Evolutionary conservation across 2,113 vertebrate species (phyloP), one percentile per base, ranked within the genome.

Genomic region (Aegithalos caudatus): DNA sequence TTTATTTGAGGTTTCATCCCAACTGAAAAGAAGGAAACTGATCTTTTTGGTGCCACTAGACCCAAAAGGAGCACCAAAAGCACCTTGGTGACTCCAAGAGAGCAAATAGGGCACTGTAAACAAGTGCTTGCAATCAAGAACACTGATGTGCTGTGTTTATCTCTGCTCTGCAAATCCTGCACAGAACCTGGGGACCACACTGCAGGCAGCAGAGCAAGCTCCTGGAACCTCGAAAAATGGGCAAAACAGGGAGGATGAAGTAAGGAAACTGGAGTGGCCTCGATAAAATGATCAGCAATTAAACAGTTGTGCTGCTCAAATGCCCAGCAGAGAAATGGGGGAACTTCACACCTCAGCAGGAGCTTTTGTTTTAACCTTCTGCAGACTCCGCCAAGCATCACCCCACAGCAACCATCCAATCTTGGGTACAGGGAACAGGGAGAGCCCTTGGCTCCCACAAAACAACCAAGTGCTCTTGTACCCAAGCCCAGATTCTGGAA

Each of bases 131-230:
- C 74, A 51, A 48, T 33, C 54, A 62, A 27, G 27, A 88, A 7
- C 5, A 19, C 23, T 4, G 56, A 77, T 54, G 56, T 28, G 54
- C 73, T 86, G 47, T 31, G 83, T 11, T 78, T 11, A 31, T 33
- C 50, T 82, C 62, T 88, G 73, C 72, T n/a, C 13, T 74, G 91
- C 81, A 76, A 69, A 82, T 64, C 38, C 74, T 61, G 71, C 69
- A 27, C 44, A n/a, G 45, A 61, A 51, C 0, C 1, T 2, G 29
- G 62, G 20, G 15, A 53, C 9, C 29, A 6, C 8, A 0, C 9
- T 69, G 61, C 56, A 86, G 37, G 38, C 27, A n/a, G 1, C 38
- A 77, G 10, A 87, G 10, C 21, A 62, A 73, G 28, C 31, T 58
- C 60, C 74, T 19, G 62, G 44, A 38, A 35, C 35, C 31, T 23